Evolutionary conservation across 2,888 invertebrate species (phyloP), one percentile per base, ranked within the genome.

Genomic region (Xanthorhoe designata): DNA sequence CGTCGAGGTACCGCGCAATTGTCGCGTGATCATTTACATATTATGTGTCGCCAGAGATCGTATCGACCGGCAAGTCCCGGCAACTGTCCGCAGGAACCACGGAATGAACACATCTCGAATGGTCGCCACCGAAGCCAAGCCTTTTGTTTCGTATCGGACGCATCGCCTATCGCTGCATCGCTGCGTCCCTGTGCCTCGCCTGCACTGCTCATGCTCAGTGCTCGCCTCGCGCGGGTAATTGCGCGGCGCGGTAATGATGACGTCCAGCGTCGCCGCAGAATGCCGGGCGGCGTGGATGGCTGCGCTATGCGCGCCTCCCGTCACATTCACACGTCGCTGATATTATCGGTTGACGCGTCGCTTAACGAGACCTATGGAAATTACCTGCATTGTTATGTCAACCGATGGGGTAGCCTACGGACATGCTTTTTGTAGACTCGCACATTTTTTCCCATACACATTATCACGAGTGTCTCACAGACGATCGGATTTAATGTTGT

Each of bases 51-150:
- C 68, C 71, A 69, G 61, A 66, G 72, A 73, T 69, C 52, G 35
- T 70, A 71, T 68, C 69, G 58, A 6, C 55, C 49, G 54, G 19
- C 47, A 13, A 42, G 38, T 49, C 54, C n/a, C 38, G 17, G 42
- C 15, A 9, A 55, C 47, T 61, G 42, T 32, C 29, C 17, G 29
- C n/a, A 13, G 51, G n/a, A 50, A 52, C 38, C 71, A 78, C 73
- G 77, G 81, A 78, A 84, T 83, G 79, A 83, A 82, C 82, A 80
- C 81, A 78, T 85, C 77, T 78, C 61, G 61, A 32, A 38, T 10
- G 24, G 24, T 10, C 42, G 38, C n/a, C n/a, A n/a, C n/a, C 35
- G 58, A 58, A 47, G 53, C n/a, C n/a, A n/a, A n/a, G 64, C 49
- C 57, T 49, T 65, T 66, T 66, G 61, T 66, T 61, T 52, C 38